Conservation (phyloP, 2,888 invertebrate genomes). For the Hemicrepidius hirtus region DNA sequence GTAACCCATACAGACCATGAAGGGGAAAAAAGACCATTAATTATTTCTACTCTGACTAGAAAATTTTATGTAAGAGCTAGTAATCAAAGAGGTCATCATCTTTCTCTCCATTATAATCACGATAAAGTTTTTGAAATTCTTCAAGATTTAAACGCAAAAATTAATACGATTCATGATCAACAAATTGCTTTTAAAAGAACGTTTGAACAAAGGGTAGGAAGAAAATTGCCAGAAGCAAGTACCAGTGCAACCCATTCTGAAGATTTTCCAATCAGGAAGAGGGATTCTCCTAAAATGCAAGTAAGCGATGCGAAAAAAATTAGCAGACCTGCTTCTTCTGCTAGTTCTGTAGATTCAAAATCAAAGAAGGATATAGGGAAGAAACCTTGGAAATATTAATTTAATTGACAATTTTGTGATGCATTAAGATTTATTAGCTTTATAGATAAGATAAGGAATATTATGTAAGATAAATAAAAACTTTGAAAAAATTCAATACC, state of each 20-base stretch:
- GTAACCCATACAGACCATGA: conserved; percentile 52
- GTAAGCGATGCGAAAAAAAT: background rate
- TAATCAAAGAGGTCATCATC: conserved; percentile 60
- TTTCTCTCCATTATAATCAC: conserved; percentile 35
- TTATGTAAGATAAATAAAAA: too few relatives aligned
- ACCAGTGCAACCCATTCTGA: background rate
- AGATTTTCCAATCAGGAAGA: background rate
- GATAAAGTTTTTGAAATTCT: background rate
- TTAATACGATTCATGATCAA: background rate
- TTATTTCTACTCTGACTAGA: conserved; percentile 66
- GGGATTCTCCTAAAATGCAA: background rate
- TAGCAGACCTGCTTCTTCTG: background rate
- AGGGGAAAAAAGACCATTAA: conserved; percentile 57
- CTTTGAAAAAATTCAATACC: too few relatives aligned
- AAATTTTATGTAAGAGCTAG: conserved; percentile 64
- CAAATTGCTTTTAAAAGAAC: background rate
- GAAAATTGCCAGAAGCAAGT: too few relatives aligned
- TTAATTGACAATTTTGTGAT: background rate
- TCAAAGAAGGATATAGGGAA: too few relatives aligned
- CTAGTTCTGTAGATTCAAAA: conserved; percentile 5
- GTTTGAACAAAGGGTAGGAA: background rate
- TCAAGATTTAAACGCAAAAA: conserved; percentile 11
- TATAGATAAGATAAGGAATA: too few relatives aligned
- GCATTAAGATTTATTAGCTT: too few relatives aligned
- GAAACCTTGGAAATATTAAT: conserved; percentile 17